Evolutionary conservation across 2,888 invertebrate genomes (phyloP).

Genomic region (Pediacus dermestoides): DNA sequence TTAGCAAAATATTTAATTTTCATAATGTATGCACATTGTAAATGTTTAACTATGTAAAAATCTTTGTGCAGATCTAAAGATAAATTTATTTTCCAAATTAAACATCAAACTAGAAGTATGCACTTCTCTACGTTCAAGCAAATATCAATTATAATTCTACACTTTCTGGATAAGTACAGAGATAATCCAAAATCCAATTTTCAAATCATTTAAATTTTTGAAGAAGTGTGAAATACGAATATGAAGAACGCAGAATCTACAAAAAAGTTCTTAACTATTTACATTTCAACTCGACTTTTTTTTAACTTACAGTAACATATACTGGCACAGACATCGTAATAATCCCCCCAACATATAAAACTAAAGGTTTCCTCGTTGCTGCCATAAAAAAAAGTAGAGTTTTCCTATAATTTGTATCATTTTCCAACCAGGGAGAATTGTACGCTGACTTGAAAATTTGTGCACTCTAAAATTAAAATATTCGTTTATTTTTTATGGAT

Average conservation of each 20-base stretch:
- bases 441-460: background rate
- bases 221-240: constrained; percentile 1
- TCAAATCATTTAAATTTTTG: background rate
- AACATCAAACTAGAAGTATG: too few relatives aligned
- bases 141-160: too few relatives aligned
- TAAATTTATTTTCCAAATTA: too few relatives aligned
- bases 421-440: background rate
- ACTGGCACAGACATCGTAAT: background rate
- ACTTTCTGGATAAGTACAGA: too few relatives aligned
- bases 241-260: constrained; percentile 1
- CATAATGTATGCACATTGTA: too few relatives aligned
- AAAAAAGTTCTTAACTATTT: background rate
- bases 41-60: too few relatives aligned
- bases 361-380: background rate
- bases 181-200: too few relatives aligned
- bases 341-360: background rate
- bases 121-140: too few relatives aligned
- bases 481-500: background rate
- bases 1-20: too few relatives aligned
- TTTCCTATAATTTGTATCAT: background rate
- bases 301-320: background rate
- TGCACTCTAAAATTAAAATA: background rate
- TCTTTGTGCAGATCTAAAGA: too few relatives aligned
- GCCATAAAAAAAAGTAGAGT: constrained; percentile 1
- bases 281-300: background rate